These are phyloP conservation scores for Condylostylus longicornis DNA, from an alignment of 1,140 invertebrate genomes.

Conservation along the genomic window DNA sequence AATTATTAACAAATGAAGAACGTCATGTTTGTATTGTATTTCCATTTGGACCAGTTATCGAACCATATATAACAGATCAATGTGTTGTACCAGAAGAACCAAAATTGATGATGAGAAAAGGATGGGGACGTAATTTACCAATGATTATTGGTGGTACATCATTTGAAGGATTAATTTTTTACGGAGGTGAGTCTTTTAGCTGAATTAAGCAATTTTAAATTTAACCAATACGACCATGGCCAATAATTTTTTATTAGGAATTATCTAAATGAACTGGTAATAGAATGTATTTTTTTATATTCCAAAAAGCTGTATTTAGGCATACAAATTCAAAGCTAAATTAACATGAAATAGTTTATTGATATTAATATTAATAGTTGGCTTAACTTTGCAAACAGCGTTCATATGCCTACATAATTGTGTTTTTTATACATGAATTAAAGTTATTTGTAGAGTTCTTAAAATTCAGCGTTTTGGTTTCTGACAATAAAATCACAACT, in stretches of 20 bases:
- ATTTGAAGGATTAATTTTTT: constrained; percentile 30
- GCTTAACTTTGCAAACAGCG: no score
- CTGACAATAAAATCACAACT: no score
- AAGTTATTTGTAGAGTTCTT: no score
- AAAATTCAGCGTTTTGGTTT: no score
- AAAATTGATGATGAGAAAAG: constrained; percentile 27
- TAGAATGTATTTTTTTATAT: no score
- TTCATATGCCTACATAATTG: no score
- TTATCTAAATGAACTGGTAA: no score
- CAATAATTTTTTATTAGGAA: no score
- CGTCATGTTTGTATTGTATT: constrained; percentile 24
- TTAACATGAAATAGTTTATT: neutral
- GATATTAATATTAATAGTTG: no score
- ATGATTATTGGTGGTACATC: constrained; percentile 31
- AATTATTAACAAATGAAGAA: constrained; percentile 24
- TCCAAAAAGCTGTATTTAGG: neutral
- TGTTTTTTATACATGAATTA: no score
- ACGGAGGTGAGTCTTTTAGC: constrained; percentile 9
- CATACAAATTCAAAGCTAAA: neutral
- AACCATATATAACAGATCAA: constrained; percentile 23
- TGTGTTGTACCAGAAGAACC: constrained; percentile 26
- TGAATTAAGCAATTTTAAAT: neutral
- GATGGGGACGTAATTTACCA: constrained; percentile 32
- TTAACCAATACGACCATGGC: no score
- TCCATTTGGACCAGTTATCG: constrained; percentile 31